Base-by-base conservation (phyloP, 2,888 invertebrate genomes). In the Elysia crispata region DNA sequence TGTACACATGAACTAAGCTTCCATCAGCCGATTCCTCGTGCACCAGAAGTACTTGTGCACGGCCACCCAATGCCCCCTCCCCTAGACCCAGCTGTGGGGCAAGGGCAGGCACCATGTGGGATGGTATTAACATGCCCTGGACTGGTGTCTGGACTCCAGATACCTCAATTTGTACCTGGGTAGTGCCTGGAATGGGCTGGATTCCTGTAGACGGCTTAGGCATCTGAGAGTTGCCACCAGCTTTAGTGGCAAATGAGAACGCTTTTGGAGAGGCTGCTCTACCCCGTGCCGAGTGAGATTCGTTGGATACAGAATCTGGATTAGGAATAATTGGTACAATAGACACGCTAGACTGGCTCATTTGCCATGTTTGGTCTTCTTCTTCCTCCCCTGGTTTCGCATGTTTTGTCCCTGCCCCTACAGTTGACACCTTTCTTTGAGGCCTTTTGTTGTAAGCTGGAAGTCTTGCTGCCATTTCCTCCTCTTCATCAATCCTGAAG, bases 1-100 rank as follows among this genome's bases (percentile, higher is more conserved):
- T 83, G 76, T 88, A 89, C 28, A 89, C 87, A 81, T 88, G 88
- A 50, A 88, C 85, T n/a, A 87, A 81, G 8, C 85, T 86, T 18
- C 82, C 84, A 25, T 74, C 81, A 72, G 1, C 83, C 15, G 79
- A 54, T 18, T 82, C 84, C 20, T 82, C 83, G 41, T 87, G 86
- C 0, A 87, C 85, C 25, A 86, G 83, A 25, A 86, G 83, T 6
- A 87, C 85, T 18, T 60, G 60, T 20, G 60, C n/a, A 8, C n/a
- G 60, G 15, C 41, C 41, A 11, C 41, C 41, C 41, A 41, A 41
- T 18, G 74, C 18, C 33, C 25, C 73, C 50, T 60, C 74, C 31
- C 41, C 67, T n/a, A 79, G 66, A 8, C 79, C 79, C 25, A 79
- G 79, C 67, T 79, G 79, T 0, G 80, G 80, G 33, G 76, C 80